phyloP scores from a whole-genome alignment of 1,140 invertebrate genomes.

The Procambarus clarkii region DNA sequence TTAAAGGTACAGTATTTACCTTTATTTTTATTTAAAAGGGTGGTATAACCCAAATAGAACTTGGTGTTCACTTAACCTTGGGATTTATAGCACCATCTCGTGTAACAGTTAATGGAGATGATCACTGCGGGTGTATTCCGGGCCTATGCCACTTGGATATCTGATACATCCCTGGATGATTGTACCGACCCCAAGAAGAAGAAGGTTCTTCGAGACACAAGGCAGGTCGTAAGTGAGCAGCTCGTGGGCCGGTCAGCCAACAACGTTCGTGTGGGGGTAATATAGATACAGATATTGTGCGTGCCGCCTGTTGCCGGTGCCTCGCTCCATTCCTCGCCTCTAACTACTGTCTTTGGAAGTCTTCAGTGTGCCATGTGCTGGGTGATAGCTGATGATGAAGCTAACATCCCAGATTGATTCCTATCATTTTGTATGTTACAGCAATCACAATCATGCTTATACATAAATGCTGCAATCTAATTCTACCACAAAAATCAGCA shows the following conservation, averaged over 20 bases:
- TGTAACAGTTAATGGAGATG: conserved; percentile 68
- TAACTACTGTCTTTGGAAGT: conserved; percentile 24
- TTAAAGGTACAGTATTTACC: background rate
- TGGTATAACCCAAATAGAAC: background rate
- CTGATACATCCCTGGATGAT: conserved; percentile 35
- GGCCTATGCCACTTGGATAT: conserved; percentile 58
- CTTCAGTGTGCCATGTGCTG: conserved; percentile 35
- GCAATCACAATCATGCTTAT: background rate
- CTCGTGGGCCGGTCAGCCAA: conserved; percentile 42
- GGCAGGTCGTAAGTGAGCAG: conserved; percentile 67
- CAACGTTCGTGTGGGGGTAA: conserved; percentile 62
- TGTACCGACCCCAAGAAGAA: background rate
- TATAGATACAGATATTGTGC: conserved; percentile 37
- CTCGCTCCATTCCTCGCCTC: conserved; percentile 28
- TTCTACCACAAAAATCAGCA: conserved; percentile 3
- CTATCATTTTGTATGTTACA: background rate
- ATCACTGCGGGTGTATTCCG: conserved; percentile 63
- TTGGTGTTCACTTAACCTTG: background rate
- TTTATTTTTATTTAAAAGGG: background rate
- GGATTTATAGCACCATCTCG: conserved; percentile 29
- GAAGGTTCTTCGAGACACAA: conserved; percentile 39
- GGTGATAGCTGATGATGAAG: conserved; percentile 19
- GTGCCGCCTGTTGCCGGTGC: conserved; percentile 28
- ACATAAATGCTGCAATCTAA: background rate
- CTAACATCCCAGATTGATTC: background rate